Evolutionary conservation across 1,140 invertebrate species (phyloP), one percentile per base, ranked within the genome.

Genomic region (Trichoplusia ni): DNA sequence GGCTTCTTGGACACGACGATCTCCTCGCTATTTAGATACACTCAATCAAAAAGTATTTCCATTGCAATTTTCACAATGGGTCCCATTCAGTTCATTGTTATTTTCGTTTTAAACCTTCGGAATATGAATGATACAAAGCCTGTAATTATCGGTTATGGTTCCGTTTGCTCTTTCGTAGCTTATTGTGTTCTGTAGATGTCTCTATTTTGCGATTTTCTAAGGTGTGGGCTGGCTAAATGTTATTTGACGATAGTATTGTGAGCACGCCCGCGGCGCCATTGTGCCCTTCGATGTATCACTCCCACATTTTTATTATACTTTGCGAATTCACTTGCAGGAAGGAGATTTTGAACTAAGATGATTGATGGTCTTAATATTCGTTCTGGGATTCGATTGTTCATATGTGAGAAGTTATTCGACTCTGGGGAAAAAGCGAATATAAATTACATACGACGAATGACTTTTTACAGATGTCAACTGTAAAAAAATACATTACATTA

Each of bases 171-270:
- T 71, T 80, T 84, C 83, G 80, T 79, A 73, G 66, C 44, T 51
- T 77, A 73, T 90, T 89, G 84, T 88, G 51, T 56, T 42, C 27
- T 35, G 44, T 47, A 63, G 81, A 90, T 84, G 85, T 90, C 88
- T 90, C 84, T 80, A 90, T 90, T 86, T 88, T 86, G 86, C 82
- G 86, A 90, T 86, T 84, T 80, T 87, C 88, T 88, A 90, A 89
- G 85, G 88, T 90, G 85, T 85, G 84, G 88, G 86, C 80, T 79
- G 81, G 81, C 83, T 89, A 89, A 89, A 89, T 82, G 86, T 86
- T 90, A 90, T 90, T 90, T 89, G 84, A 90, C 84, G 86, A 89
- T 77, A 67, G 83, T 77, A 84, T 89, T 82, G 87, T 85, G 66
- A 75, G 85, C 80, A 76, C 81, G 77, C 84, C 88, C 73, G 86